Percentiles rank a stretch among this genome's conserved stretches.
These are phyloP conservation scores for Tachina fera DNA, from an alignment of 2,888 invertebrate species.

Conservation along the genomic window DNA sequence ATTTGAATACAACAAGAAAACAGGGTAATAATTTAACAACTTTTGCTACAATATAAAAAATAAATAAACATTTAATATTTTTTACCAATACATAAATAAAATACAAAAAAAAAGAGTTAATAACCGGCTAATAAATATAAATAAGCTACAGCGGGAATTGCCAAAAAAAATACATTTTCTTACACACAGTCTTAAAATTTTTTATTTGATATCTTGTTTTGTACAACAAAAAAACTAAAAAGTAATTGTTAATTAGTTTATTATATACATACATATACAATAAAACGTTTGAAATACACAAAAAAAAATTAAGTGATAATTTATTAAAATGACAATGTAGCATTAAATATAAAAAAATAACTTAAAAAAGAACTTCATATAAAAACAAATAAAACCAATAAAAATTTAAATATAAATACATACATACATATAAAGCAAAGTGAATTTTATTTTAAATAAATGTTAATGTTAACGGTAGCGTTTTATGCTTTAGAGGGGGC, in stretches of 20 bases:
- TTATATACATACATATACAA: constrained; percentile 22
- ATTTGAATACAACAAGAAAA: constrained; percentile 60
- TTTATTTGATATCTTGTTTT: constrained; percentile 20
- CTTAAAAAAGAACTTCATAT: constrained; percentile 23
- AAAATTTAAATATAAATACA: constrained; percentile 61
- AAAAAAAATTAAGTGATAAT: constrained; percentile 55
- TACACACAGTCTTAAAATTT: not conserved
- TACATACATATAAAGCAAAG: not conserved
- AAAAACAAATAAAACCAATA: constrained; percentile 61
- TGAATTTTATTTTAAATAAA: not conserved
- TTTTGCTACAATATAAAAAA: constrained; percentile 29
- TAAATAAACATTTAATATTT: constrained; percentile 36
- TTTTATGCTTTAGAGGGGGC: too few species aligned
- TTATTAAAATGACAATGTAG: constrained; percentile 53
- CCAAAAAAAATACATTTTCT: not conserved
- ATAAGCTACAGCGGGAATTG: not conserved
- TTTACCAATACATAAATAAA: constrained; percentile 39
- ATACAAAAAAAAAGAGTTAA: constrained; percentile 1
- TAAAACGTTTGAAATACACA: constrained; percentile 37
- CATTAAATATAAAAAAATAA: constrained; percentile 53
- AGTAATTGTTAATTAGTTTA: constrained; percentile 68
- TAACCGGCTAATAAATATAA: not conserved
- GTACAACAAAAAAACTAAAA: constrained; percentile 26
- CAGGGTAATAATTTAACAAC: constrained; percentile 67
- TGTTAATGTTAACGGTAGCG: too few species aligned